A percentile compares a stretch with the other conserved stretches of the same genome.
phyloP scores from a whole-genome alignment of 2,113 vertebrate genomes.

The Pycnonotus jocosus region DNA sequence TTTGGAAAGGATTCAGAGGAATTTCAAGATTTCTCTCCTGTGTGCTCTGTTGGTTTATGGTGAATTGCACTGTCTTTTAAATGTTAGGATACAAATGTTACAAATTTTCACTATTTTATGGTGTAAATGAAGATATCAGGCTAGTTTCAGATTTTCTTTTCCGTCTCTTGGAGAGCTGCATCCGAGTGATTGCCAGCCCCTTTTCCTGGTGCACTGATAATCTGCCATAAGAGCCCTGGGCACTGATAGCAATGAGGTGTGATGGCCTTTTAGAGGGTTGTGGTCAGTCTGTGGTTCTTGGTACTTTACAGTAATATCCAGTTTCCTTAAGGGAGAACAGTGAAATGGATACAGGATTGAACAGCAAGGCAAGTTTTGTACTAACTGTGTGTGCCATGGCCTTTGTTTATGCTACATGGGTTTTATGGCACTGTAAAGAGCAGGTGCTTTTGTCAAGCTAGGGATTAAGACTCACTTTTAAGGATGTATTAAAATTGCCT shows the following conservation, averaged over 20 bases:
- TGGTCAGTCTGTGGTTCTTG: neutral
- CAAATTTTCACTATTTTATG: neutral
- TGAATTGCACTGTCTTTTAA: neutral
- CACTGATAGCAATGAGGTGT: neutral
- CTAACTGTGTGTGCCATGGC: neutral
- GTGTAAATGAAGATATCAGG: neutral
- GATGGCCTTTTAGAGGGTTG: neutral
- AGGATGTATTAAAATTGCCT: neutral
- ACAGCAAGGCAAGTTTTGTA: neutral
- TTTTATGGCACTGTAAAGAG: neutral
- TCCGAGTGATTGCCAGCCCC: neutral
- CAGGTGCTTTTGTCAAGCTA: neutral
- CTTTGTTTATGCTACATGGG: neutral
- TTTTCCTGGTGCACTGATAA: neutral
- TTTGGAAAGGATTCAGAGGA: neutral
- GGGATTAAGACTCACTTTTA: neutral
- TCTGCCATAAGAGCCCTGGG: neutral
- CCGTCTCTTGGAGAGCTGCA: neutral
- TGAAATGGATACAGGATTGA: neutral
- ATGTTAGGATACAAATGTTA: neutral
- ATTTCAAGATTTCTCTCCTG: neutral
- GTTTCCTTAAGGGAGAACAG: neutral
- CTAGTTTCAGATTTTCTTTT: neutral
- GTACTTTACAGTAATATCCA: neutral
- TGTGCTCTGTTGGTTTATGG: neutral